phyloP scores from a whole-genome alignment of 92 coral and sea anemone genomes.

The Nematostella vectensis region DNA sequence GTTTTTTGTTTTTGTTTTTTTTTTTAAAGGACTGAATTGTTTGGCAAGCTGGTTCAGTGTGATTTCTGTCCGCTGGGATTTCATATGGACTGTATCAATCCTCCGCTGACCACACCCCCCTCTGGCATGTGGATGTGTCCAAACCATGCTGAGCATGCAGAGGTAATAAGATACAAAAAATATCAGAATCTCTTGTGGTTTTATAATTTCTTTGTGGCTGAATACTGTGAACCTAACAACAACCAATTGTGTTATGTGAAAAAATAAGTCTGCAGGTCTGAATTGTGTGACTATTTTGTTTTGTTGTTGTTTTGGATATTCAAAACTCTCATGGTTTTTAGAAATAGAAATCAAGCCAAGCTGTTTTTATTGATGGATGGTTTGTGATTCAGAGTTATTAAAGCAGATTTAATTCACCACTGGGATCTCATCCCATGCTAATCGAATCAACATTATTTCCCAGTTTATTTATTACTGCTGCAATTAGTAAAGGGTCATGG shows the following conservation, averaged over 20 bases:
- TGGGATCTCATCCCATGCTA: too few relatives aligned
- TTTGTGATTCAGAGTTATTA: too few relatives aligned
- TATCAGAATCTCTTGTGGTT: neutral
- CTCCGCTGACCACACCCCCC: slow-evolving; percentile 90
- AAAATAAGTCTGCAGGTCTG: neutral
- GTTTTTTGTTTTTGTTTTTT: too few relatives aligned
- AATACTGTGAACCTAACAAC: neutral
- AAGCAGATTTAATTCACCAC: too few relatives aligned
- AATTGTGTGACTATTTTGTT: neutral
- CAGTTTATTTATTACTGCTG: too few relatives aligned
- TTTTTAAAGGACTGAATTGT: slow-evolving; percentile 51
- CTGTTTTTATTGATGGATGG: too few relatives aligned
- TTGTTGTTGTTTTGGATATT: neutral
- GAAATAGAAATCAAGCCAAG: too few relatives aligned
- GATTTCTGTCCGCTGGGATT: slow-evolving; percentile 97
- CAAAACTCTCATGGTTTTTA: too few relatives aligned
- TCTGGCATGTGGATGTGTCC: slow-evolving; percentile 99
- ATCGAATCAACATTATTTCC: too few relatives aligned
- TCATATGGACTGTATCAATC: slow-evolving; percentile 88
- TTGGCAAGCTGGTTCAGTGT: slow-evolving; percentile 82
- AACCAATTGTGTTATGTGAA: neutral
- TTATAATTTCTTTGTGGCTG: neutral
- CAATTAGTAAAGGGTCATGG: too few relatives aligned
- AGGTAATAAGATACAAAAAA: slow-evolving; percentile 18
- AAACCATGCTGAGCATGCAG: slow-evolving; percentile 98